Base-by-base conservation (phyloP, 2,797 vertebrate genomes). In the Syngnathus rostellatus region DNA sequence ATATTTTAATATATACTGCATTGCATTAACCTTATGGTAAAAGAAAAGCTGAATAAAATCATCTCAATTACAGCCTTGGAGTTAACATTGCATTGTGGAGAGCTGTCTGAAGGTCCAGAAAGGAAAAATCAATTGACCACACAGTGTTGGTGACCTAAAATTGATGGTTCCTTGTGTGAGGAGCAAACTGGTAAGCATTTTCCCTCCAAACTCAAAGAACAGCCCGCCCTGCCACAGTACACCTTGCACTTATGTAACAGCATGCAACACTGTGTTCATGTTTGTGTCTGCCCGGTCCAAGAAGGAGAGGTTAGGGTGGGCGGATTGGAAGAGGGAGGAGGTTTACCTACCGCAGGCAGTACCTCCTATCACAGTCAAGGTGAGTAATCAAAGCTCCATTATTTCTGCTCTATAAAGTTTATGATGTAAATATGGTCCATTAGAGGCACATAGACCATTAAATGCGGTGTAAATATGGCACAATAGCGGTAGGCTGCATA, bases 181-280 rank as follows among this genome's bases (percentile, higher is more conserved):
- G 3, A 25, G 14, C 53, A 55, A 23, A 59, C 12, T 39, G 17
- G 11, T 12, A 62, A 10, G 8, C 38, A 62, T 62, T 40, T 19
- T 57, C 23, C 12, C 48, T 59, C 39, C 51, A 41, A 23, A 68
- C 67, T 66, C 66, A 17, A 6, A 76, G 80, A 51, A 87, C 84
- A 77, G 69, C 67, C 25, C 74, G 81, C 84, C 73, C 81, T 23
- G 23, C 23, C 23, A 25, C 25, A 25, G 25, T 81, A 71, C 81
- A 85, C 79, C 81, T 81, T 72, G 64, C 62, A 16, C 54, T 84
- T 79, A 72, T 45, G 69, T 66, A 85, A 86, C 9, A 38, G 40
- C 62, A 50, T 25, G 64, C 69, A 79, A 75, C 78, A 62, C 63
- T 53, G 68, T 11, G 54, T 16, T 25, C 54, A 37, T 17, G 54